Base-by-base conservation (phyloP, 2,888 invertebrate genomes). In the Sycophila texana region DNA sequence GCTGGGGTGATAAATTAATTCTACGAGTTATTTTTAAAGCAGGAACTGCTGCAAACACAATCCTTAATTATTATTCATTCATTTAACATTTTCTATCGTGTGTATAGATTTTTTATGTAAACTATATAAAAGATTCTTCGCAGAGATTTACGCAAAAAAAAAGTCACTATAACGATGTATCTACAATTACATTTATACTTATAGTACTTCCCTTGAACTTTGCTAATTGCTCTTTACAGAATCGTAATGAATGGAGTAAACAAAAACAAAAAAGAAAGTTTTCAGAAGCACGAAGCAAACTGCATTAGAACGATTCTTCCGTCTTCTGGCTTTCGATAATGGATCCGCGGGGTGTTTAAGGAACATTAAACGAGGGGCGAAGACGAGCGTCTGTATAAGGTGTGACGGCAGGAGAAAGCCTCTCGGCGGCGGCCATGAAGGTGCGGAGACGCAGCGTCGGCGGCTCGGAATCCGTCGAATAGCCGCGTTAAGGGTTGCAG, bases 341-440 rank as follows among this genome's bases (percentile, higher is more conserved):
- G 80, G 83, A 83, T 84, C 81, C 86, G 89, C 86, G 86, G 88
- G 87, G 89, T 89, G 90, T 89, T 89, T 89, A 89, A 39, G 39
- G 87, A 86, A 88, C 88, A 89, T 89, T 89, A 90, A 89, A 85
- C 84, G 86, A 85, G 83, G 57, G 16, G 30, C 10, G 12, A 13
- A 55, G 16, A 55, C 39, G 20, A 12, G 26, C 16, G 39, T 39
- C 39, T 39, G 10, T 39, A n/a, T n/a, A n/a, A 39, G 39, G 39
- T 10, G 39, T 39, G 55, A 18, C 65, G 22, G 63, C 47, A 5
- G 49, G 16, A 22, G 22, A 22, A 22, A 61, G 16, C 39, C 4
- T 22, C n/a, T n/a, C n/a, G n/a, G n/a, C 63, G 86, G 87, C 85
- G 84, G 85, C 84, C 80, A 81, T 82, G 82, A 80, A 70, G 73